Evolutionary conservation across 1,140 invertebrate species (phyloP).

Genomic region (Drosophila teissieri): DNA sequence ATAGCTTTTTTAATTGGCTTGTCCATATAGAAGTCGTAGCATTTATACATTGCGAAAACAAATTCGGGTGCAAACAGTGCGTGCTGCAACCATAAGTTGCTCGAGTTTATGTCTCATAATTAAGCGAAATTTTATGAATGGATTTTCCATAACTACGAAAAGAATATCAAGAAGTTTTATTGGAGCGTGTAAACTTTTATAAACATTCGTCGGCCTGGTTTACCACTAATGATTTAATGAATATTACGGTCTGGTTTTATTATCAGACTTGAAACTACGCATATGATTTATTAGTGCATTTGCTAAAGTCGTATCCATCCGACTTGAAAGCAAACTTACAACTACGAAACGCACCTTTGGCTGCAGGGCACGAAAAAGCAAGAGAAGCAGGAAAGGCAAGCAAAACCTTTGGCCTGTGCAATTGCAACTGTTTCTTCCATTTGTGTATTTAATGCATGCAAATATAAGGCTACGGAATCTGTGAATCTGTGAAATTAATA

Average conservation of each 20-base stretch:
- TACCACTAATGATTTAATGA: background rate
- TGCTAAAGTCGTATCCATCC: no score
- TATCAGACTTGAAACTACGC: no score
- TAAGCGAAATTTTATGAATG: constrained; percentile 3
- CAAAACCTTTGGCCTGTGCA: constrained; percentile 10
- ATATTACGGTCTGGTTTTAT: background rate
- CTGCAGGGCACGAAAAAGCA: constrained; percentile 8
- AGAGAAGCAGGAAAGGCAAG: constrained; percentile 14
- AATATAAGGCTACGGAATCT: constrained; percentile 40
- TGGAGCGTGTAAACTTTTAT: background rate
- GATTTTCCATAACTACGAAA: background rate
- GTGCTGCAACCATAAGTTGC: constrained; percentile 17
- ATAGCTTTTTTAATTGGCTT: constrained; percentile 68
- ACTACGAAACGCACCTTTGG: constrained; percentile 27
- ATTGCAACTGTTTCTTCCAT: constrained; percentile 17
- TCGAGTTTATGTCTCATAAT: constrained; percentile 1
- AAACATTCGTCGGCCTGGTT: background rate
- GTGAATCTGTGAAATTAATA: constrained; percentile 50
- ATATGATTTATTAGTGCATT: no score
- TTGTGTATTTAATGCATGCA: constrained; percentile 56
- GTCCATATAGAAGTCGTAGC: constrained; percentile 45
- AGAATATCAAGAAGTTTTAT: background rate
- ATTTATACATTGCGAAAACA: constrained; percentile 47
- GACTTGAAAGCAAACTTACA: background rate
- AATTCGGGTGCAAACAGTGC: constrained; percentile 25